These are phyloP conservation scores for Intellagama lesueurii DNA, from an alignment of 2,797 vertebrate genomes.

Conservation along the genomic window DNA sequence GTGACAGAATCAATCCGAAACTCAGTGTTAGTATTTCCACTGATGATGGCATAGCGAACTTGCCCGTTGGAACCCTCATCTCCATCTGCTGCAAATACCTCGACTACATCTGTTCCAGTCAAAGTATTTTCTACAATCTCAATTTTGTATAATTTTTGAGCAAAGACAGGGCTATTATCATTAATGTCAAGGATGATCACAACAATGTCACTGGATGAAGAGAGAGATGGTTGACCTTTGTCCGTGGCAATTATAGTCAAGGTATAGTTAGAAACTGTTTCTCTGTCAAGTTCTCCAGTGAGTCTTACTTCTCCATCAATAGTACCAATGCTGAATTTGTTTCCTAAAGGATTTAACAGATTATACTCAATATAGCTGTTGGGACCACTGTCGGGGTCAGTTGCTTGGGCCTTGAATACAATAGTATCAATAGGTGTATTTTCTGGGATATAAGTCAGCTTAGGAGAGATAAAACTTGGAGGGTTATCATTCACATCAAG, in stretches of 20 bases:
- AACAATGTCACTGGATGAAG: conserved; percentile 87
- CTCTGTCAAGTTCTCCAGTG: conserved; percentile 91
- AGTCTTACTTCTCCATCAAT: conserved; percentile 90
- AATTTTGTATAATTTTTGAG: conserved; percentile 88
- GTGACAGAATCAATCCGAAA: conserved; percentile 95
- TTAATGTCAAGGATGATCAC: conserved; percentile 93
- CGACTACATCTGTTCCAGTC: conserved; percentile 89
- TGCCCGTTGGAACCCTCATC: conserved; percentile 95
- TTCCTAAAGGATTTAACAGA: conserved; percentile 81
- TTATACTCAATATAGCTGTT: conserved; percentile 98
- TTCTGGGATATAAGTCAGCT: conserved; percentile 91
- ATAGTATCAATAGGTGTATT: conserved; percentile 92
- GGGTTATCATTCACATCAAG: conserved; percentile 94
- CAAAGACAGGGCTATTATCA: conserved; percentile 92
- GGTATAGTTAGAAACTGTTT: conserved; percentile 91
- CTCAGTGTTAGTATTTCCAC: conserved; percentile 82
- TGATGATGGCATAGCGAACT: conserved; percentile 88
- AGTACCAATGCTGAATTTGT: conserved; percentile 89
- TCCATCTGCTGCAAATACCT: conserved; percentile 87
- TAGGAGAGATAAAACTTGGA: conserved; percentile 90
- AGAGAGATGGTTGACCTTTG: conserved; percentile 91
- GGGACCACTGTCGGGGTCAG: conserved; percentile 92
- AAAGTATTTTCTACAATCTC: conserved; percentile 90
- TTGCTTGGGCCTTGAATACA: conserved; percentile 88
- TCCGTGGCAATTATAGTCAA: conserved; percentile 91